Conservation (phyloP, 1,140 invertebrate genomes). For the Eriocheir sinensis region DNA sequence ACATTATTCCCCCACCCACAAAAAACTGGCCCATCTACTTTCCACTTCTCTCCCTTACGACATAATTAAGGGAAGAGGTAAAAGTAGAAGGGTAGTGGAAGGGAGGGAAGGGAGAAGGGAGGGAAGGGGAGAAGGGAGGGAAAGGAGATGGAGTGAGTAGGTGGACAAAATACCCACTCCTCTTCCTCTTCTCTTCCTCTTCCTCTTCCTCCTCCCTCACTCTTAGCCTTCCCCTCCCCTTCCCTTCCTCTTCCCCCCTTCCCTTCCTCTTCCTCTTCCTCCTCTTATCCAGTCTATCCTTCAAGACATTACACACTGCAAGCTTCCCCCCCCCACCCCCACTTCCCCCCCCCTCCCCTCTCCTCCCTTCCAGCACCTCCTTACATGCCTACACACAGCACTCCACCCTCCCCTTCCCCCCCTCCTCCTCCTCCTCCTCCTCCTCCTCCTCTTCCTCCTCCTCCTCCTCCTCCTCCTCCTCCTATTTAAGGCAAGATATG, state of each 20-base stretch:
- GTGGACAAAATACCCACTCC: too few species aligned
- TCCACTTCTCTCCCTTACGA: neutral
- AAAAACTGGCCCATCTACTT: too few species aligned
- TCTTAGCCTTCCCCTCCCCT: neutral
- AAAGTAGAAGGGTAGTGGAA: neutral
- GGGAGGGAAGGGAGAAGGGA: neutral
- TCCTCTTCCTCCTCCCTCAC: neutral
- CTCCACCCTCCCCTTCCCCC: too few species aligned
- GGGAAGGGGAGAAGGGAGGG: neutral
- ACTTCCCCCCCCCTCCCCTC: too few species aligned
- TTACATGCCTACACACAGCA: too few species aligned
- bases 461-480: neutral
- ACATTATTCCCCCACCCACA: too few species aligned
- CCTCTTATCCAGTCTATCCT: too few species aligned
- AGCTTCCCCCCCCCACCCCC: too few species aligned
- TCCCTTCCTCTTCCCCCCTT: too few species aligned
- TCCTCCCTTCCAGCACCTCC: too few species aligned
- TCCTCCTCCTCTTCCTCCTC: neutral
- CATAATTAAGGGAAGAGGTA: neutral
- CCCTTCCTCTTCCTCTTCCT: too few species aligned
- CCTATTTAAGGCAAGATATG: neutral
- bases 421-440: neutral
- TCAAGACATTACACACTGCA: too few species aligned
- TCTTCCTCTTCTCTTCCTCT: neutral
- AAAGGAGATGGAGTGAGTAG: neutral